A percentile compares a stretch with the other conserved stretches of the same genome.
These are phyloP conservation scores for Elysia crispata DNA, from an alignment of 2,888 invertebrate species.

Conservation along the genomic window DNA sequence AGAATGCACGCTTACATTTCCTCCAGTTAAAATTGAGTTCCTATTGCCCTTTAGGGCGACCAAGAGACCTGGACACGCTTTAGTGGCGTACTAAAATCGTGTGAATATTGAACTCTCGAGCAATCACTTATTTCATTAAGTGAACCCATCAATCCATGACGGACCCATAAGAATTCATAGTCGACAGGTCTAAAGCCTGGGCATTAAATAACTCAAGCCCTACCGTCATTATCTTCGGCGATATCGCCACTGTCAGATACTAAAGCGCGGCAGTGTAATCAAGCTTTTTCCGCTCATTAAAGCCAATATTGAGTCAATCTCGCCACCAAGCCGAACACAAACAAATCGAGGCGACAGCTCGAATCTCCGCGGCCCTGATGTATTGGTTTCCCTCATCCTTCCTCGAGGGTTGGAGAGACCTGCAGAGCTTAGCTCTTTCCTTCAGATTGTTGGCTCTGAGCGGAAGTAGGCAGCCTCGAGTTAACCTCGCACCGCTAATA, in stretches of 20 bases:
- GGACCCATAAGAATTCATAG: too few relatives aligned
- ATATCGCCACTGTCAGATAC: constrained; percentile 36
- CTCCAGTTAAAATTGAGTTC: too few relatives aligned
- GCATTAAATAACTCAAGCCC: too few relatives aligned
- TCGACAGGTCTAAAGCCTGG: too few relatives aligned
- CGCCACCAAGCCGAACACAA: constrained; percentile 38
- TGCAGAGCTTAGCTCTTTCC: too few relatives aligned
- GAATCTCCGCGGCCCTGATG: constrained; percentile 40
- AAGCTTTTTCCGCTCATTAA: constrained; percentile 47
- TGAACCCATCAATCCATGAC: constrained; percentile 36
- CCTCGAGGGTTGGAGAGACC: not conserved
- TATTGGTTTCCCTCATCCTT: constrained; percentile 43
- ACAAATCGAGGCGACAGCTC: constrained; percentile 47
- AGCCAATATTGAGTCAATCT: constrained; percentile 45
- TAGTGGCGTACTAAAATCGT: too few relatives aligned
- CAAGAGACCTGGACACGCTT: too few relatives aligned
- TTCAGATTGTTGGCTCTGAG: not conserved
- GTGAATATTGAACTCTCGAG: not conserved
- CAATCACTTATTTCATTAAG: constrained; percentile 40
- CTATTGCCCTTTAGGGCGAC: too few relatives aligned
- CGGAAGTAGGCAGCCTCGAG: constrained; percentile 45
- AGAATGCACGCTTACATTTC: too few relatives aligned
- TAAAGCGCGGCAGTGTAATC: constrained; percentile 26
- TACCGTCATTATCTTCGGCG: constrained; percentile 23
- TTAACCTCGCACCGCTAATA: constrained; percentile 47